These are phyloP conservation scores for Meles meles DNA, from an alignment of 2,113 vertebrate genomes.

Conservation along the genomic window DNA sequence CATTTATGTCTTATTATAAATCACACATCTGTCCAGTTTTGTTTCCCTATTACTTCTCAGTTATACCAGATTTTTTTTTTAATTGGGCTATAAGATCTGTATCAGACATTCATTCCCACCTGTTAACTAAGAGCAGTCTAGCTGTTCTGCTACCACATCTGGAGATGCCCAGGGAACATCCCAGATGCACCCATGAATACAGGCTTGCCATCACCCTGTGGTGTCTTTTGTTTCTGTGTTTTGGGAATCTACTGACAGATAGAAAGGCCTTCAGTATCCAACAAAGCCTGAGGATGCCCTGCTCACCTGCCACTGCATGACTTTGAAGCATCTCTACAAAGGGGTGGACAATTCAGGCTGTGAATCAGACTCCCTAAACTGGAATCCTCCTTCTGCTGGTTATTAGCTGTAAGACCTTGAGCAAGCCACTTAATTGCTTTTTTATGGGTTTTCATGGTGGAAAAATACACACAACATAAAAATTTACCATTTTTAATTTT, in stretches of 20 bases:
- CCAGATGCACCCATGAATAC: not conserved
- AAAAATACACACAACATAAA: not conserved
- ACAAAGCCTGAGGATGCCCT: not conserved
- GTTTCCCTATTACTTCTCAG: not conserved
- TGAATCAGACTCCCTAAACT: no score
- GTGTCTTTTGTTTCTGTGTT: not conserved
- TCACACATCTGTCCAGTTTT: not conserved
- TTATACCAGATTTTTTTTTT: not conserved
- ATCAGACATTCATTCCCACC: not conserved
- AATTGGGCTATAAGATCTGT: not conserved
- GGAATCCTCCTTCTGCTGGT: not conserved
- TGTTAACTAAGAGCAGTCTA: not conserved
- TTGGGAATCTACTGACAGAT: not conserved
- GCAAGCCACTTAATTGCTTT: not conserved
- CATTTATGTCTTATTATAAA: not conserved
- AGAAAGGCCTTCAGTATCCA: not conserved
- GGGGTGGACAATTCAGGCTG: not conserved
- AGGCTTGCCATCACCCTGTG: not conserved
- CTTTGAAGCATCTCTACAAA: not conserved
- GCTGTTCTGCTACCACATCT: not conserved
- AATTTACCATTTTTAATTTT: not conserved
- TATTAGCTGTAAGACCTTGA: not conserved
- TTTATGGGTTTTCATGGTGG: not conserved
- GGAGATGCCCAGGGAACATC: not conserved
- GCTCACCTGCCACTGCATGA: no score